Conservation (phyloP, 2,888 invertebrate genomes). For the Lycaena phlaeas region DNA sequence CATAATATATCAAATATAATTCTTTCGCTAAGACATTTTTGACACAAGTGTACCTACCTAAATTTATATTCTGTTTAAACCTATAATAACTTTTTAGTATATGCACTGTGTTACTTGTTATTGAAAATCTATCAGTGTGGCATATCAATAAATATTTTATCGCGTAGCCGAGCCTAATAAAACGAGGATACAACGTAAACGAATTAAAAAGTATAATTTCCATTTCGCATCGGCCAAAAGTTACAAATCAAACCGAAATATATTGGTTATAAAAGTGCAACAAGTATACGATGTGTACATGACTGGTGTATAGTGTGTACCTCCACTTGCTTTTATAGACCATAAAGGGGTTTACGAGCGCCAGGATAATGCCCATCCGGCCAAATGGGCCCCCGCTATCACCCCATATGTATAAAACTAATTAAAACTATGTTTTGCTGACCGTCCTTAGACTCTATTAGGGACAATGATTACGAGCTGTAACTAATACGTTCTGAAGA, state of each 20-base stretch:
- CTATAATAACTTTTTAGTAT: too few species aligned
- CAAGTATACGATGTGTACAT: conserved; percentile 55
- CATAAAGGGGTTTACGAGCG: conserved; percentile 61
- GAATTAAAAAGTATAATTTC: conserved; percentile 34
- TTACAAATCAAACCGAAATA: conserved; percentile 69
- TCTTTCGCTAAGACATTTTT: too few species aligned
- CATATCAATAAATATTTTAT: conserved; percentile 6
- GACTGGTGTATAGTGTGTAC: conserved; percentile 49
- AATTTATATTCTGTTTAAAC: too few species aligned
- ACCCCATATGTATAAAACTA: conserved; percentile 18
- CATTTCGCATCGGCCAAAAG: conserved; percentile 48
- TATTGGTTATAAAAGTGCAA: conserved; percentile 71
- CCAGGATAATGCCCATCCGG: conserved; percentile 65
- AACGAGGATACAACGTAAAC: conserved; percentile 18
- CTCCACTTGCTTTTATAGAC: conserved; percentile 67
- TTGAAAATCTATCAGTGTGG: neutral
- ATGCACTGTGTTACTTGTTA: too few species aligned
- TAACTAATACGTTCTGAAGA: too few species aligned
- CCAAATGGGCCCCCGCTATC: conserved; percentile 56
- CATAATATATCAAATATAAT: too few species aligned
- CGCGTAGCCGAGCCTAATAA: conserved; percentile 2
- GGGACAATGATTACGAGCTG: neutral
- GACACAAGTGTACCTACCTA: too few species aligned
- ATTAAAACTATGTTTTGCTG: conserved; percentile 6
- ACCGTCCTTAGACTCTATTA: conserved; percentile 1